Evolutionary conservation across 2,113 vertebrate species (phyloP).

Genomic region (Myrmophylax atrothorax): DNA sequence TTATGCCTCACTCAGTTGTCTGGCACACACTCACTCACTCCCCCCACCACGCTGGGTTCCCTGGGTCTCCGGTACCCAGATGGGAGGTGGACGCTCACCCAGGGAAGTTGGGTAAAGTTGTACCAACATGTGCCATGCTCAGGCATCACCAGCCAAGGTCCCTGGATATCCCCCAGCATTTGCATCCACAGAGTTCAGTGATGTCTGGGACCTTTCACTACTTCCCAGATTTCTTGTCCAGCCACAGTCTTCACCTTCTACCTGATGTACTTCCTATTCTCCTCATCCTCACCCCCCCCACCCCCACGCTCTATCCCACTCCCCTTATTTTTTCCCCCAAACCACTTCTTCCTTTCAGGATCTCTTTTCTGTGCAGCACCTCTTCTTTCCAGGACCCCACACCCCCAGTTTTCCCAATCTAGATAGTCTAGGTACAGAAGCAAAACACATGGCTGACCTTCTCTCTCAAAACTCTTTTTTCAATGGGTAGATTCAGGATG

Average conservation of each 20-base stretch:
- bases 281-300: not conserved
- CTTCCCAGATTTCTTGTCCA: not conserved
- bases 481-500: not conserved
- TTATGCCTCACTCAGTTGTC: not conserved
- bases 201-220: not conserved
- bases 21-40: not conserved
- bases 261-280: not conserved
- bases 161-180: not conserved
- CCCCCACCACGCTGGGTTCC: accelerated
- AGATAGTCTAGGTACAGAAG: not conserved
- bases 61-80: accelerated
- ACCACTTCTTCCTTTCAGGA: not conserved
- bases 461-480: not conserved
- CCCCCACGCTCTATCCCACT: accelerated
- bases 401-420: not conserved
- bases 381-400: not conserved
- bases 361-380: not conserved
- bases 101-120: not conserved
- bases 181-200: accelerated
- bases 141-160: not conserved
- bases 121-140: accelerated
- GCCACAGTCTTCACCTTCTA: not conserved
- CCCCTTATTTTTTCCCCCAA: not conserved
- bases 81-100: accelerated
- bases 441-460: not conserved